Percentiles rank a stretch among this genome's conserved stretches.
These are phyloP conservation scores for Microcebus murinus DNA, from an alignment of 2,113 vertebrate genomes.

Conservation along the genomic window DNA sequence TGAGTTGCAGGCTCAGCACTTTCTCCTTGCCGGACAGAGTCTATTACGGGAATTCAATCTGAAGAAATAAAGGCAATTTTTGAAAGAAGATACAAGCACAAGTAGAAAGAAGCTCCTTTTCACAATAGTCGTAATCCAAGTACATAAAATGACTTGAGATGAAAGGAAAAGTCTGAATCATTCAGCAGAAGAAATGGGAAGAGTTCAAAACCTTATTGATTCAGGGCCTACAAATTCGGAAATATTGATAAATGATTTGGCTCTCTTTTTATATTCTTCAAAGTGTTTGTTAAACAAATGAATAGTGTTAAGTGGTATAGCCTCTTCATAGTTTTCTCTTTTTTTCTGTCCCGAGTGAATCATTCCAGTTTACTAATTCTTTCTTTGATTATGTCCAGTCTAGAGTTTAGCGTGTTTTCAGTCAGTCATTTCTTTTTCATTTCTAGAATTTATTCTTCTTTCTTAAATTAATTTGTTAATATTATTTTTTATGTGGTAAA, in stretches of 20 bases:
- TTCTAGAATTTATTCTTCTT: neutral
- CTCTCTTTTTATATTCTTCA: neutral
- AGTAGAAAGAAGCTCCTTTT: neutral
- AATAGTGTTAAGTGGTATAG: neutral
- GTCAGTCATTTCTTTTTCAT: neutral
- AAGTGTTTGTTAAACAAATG: neutral
- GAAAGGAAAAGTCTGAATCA: neutral
- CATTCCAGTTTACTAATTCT: neutral
- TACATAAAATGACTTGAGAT: neutral
- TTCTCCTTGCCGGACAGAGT: neutral
- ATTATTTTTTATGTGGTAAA: neutral
- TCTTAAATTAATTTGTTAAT: neutral
- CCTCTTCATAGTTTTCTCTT: neutral
- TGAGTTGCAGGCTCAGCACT: neutral
- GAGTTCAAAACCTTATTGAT: neutral
- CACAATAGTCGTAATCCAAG: neutral
- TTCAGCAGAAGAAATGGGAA: neutral
- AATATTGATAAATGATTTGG: neutral
- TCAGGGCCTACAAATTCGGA: neutral
- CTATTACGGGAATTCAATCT: neutral
- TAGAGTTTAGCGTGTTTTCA: neutral
- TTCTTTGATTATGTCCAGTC: neutral
- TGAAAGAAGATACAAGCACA: neutral
- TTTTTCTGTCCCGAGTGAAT: neutral
- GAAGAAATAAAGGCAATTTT: neutral